Evolutionary conservation across 1,140 invertebrate species (phyloP).

Genomic region (Drosophila lowei): DNA sequence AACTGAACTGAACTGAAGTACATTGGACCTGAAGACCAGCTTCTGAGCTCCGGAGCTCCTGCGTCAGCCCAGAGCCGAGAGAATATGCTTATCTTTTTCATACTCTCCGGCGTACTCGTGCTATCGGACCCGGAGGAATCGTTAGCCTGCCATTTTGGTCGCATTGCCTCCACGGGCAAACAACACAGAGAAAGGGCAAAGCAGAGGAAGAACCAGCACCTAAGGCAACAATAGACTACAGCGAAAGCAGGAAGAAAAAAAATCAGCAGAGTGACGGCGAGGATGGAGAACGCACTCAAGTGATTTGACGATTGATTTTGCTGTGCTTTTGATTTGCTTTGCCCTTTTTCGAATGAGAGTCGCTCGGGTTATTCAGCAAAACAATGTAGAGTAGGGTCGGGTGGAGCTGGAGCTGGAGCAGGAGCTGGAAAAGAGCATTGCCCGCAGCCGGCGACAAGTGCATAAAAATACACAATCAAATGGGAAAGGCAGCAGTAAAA

Average conservation of each 20-base stretch:
- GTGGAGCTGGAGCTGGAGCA: constrained; percentile 12
- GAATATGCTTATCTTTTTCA: constrained; percentile 55
- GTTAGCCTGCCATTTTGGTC: constrained; percentile 74
- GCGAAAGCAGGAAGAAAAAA: constrained; percentile 18
- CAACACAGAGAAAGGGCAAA: constrained; percentile 54
- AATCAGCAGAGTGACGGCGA: constrained; percentile 44
- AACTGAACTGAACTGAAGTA: constrained; percentile 15
- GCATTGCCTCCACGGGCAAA: constrained; percentile 59
- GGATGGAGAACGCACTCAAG: constrained; percentile 68
- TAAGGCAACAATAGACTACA: constrained; percentile 66
- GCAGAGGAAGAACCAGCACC: constrained; percentile 26
- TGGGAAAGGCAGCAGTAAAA: constrained; percentile 65
- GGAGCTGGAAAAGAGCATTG: constrained; percentile 60
- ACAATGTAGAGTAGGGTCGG: constrained; percentile 17
- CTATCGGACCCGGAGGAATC: constrained; percentile 74
- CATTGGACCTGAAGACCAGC: background rate
- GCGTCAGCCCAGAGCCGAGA: background rate
- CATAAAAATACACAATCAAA: constrained; percentile 73
- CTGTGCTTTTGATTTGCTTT: constrained; percentile 62
- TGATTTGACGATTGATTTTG: constrained; percentile 81
- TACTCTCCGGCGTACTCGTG: constrained; percentile 27
- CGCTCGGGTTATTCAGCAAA: constrained; percentile 18
- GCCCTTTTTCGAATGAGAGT: constrained; percentile 26
- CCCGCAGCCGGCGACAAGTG: constrained; percentile 80
- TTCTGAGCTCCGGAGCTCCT: background rate